A percentile compares a stretch with the other conserved stretches of the same genome.
Evolutionary conservation across 2,113 vertebrate species (phyloP).

Genomic region (Stegostoma tigrinum): DNA sequence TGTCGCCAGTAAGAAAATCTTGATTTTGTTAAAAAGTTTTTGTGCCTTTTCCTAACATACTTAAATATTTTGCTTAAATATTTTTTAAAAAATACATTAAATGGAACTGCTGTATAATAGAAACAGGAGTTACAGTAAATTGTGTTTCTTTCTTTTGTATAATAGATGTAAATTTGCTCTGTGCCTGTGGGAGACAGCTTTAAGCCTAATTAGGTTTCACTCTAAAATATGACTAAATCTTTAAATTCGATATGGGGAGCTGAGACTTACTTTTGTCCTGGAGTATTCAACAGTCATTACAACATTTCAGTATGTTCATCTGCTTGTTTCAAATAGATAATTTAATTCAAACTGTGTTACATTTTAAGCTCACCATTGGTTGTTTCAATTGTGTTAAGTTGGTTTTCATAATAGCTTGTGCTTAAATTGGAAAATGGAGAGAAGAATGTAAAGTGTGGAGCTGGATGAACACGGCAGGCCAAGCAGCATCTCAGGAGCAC

Average conservation of each 20-base stretch:
- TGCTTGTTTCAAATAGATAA: background rate
- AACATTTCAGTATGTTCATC: background rate
- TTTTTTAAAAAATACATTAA: background rate
- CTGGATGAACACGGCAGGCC: no score
- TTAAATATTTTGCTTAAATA: conserved; percentile 18
- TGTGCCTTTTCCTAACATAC: background rate
- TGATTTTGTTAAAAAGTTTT: background rate
- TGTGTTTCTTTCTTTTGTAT: conserved; percentile 5
- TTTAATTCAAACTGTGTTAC: conserved; percentile 27
- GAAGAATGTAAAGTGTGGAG: no score
- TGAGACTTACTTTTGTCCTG: background rate
- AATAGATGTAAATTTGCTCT: conserved; percentile 18
- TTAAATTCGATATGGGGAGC: conserved; percentile 24
- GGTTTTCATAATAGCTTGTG: background rate
- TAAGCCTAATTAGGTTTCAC: conserved; percentile 1
- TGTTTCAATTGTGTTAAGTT: background rate
- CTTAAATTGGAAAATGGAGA: background rate
- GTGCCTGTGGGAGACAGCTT: background rate
- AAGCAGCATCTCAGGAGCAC: no score
- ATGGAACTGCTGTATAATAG: background rate
- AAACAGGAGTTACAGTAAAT: conserved; percentile 8
- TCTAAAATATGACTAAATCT: conserved; percentile 25
- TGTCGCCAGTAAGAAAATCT: background rate
- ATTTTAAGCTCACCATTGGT: background rate
- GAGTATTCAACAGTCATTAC: background rate